Evolutionary conservation across 2,113 vertebrate genomes (phyloP), one percentile per base, ranked within the genome.

Genomic region (Silurus glanis): DNA sequence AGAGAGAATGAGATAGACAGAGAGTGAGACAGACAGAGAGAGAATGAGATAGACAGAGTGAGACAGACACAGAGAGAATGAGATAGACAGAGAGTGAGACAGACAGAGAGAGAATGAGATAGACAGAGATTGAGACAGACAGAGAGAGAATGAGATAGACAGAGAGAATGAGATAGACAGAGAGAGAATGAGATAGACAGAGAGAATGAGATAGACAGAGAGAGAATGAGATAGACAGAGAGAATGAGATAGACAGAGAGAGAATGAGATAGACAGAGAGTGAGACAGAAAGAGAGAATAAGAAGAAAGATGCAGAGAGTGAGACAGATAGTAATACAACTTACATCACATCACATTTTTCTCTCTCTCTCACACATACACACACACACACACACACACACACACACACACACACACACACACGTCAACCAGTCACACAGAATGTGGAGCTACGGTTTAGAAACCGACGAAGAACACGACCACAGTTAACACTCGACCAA

Each of bases 201-300:
- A 80, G 78, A 61, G 55, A 17, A 23, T 94, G 92, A 93, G 56
- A 14, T 10, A 53, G 62, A 25, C 13, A 10, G 67, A 71, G 25
- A 13, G 67, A 14, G 2, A 37, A 37, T 12, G 19, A 53, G 49
- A 74, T 45, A 37, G 5, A 14, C 14, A 17, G 56, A 80, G 78
- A 61, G 55, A 19, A 10, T 94, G 92, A 93, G 56, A 14, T 10
- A 16, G 4, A 66, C 9, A 5, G 90, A 89, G 92, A 93, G 92
- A 87, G 45, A 49, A 25, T 55, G n/a, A 9, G 23, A 71, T 37
- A 64, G 89, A 78, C 80, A 88, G 62, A 83, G 88, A 85, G 78
- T 14, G 9, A n/a, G 61, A 23, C 19, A 62, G 21, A 8, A 0
- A 62, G 21, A 62, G 61, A 66, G 4, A 21, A 19, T 19, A 2